Evolutionary conservation across 2,888 invertebrate species (phyloP).

Genomic region (Ceraclea dissimilis): DNA sequence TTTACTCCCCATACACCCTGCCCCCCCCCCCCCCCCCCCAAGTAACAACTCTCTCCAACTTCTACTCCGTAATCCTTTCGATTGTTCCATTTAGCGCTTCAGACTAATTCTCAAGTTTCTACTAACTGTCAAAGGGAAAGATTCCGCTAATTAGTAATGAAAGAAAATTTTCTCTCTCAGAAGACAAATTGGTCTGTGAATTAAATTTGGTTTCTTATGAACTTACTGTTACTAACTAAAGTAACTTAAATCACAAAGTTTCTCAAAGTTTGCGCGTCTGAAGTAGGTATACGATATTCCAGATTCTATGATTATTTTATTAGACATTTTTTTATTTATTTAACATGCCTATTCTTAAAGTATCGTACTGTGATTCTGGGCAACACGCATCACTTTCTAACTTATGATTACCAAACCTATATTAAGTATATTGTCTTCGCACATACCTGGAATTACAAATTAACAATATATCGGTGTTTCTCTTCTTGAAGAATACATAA

Average conservation of each 20-base stretch:
- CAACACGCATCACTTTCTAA: too few relatives aligned
- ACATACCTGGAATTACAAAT: too few relatives aligned
- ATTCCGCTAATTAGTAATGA: slow-evolving; percentile 17
- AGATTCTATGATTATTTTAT: too few relatives aligned
- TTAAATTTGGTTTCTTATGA: background rate
- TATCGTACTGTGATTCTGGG: too few relatives aligned
- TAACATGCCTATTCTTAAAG: too few relatives aligned
- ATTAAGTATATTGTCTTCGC: too few relatives aligned
- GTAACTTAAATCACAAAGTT: background rate
- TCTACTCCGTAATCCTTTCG: slow-evolving; percentile 14
- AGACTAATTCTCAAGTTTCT: slow-evolving; percentile 12
- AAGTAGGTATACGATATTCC: too few relatives aligned
- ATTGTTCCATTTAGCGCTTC: slow-evolving; percentile 18
- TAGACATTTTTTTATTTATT: too few relatives aligned
- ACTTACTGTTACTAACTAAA: background rate
- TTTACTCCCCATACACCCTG: background rate
- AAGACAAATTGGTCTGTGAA: slow-evolving; percentile 3
- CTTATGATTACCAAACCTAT: too few relatives aligned
- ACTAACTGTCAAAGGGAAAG: slow-evolving; percentile 10
- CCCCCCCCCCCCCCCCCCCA: background rate
- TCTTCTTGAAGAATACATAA: too few relatives aligned
- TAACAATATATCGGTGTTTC: too few relatives aligned
- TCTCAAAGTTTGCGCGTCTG: too few relatives aligned
- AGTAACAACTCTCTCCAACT: background rate
- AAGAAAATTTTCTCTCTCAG: slow-evolving; percentile 7